Evolutionary conservation across 2,797 vertebrate species (phyloP), one percentile per base, ranked within the genome.

Genomic region (Pseudomugil gertrudae): DNA sequence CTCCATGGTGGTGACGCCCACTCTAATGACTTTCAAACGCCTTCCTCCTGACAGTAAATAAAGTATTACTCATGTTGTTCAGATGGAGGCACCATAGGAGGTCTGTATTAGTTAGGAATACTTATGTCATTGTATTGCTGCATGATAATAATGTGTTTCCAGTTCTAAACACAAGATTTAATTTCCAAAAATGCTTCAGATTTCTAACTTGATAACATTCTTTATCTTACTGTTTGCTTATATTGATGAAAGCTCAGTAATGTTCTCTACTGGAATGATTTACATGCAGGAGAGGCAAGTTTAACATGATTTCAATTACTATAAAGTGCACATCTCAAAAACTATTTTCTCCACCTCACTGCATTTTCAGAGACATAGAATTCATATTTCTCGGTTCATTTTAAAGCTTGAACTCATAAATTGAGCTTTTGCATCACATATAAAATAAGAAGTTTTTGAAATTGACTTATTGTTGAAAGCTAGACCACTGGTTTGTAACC

Each of bases 11-110:
- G 29, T 5, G 51, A 74, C 19, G 9, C 40, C 29, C 17, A 36
- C 30, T 33, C 7, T 60, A 47, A 61, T 60, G 54, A 54, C 6
- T 33, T 56, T 66, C 47, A 17, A 65, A 56, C 45, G 57, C 3
- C 6, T 23, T 52, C 8, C 30, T 69, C 26, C 36, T 51, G 17
- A 48, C 30, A 29, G 58, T 27, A 52, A 14, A 35, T 30, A 10
- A 69, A 56, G 11, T 13, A 15, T 6, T n/a, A 19, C 13, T 63
- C 24, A 1, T 27, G 57, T 48, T 66, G 72, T 45, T 53, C 27
- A 65, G 13, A 50, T 50, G 51, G 58, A 59, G n/a, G 54, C 9
- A 66, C 57, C 29, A 30, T 8, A 43, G 52, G 40, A 55, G 7
- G 15, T 13, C 9, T 0, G 33, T 14, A 48, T 47, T 21, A 45